Conservation (phyloP, 2,797 vertebrate species). For the Macrochelys suwanniensis region DNA sequence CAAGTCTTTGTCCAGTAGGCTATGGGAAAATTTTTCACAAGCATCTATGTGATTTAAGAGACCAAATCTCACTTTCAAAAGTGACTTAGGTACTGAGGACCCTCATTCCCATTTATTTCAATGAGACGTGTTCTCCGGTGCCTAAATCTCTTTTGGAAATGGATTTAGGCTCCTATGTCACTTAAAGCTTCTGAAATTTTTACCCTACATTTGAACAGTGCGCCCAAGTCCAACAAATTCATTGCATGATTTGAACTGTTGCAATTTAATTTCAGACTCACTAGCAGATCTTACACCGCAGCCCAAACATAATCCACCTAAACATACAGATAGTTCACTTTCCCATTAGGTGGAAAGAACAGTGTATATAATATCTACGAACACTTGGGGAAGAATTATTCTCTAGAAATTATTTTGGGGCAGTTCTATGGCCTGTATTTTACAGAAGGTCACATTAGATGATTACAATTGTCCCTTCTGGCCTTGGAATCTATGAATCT, state of each 20-base stretch:
- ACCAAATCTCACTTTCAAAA: not conserved
- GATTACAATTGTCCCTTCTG: not conserved
- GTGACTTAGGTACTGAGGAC: not conserved
- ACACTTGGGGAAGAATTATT: not conserved
- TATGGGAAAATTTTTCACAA: not conserved
- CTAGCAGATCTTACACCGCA: not conserved
- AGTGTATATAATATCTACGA: not conserved
- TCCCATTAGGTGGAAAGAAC: not conserved
- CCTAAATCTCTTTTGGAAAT: not conserved
- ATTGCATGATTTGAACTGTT: not conserved
- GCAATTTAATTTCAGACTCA: not conserved
- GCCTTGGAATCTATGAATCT: not conserved
- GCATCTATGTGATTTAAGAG: not conserved
- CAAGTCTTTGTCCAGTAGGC: not conserved
- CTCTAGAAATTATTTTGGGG: not conserved
- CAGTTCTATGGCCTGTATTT: not conserved
- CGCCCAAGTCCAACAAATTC: not conserved
- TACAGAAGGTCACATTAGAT: not conserved
- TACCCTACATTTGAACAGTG: not conserved
- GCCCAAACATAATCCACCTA: not conserved
- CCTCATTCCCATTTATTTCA: not conserved
- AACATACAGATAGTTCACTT: not conserved
- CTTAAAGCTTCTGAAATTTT: not conserved
- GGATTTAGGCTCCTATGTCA: rapidly evolving
- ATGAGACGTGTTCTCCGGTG: not conserved